A percentile compares a stretch with the other conserved stretches of the same genome.
Evolutionary conservation across 2,113 vertebrate genomes (phyloP).

Genomic region (Ptilonorhynchus violaceus): DNA sequence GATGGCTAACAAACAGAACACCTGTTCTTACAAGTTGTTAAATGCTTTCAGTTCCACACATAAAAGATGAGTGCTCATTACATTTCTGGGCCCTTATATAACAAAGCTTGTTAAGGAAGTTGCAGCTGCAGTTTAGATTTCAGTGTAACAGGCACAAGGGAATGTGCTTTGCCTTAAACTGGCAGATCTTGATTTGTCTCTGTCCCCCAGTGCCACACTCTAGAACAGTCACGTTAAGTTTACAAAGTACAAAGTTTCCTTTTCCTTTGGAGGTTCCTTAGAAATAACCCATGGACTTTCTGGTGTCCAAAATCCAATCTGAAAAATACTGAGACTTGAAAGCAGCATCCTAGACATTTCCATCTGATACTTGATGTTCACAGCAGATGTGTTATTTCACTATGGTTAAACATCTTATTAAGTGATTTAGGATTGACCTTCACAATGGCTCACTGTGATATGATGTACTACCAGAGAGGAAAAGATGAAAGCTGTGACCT

Average conservation of each 20-base stretch:
- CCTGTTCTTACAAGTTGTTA: neutral
- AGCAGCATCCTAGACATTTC: neutral
- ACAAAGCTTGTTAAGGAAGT: neutral
- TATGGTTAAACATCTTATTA: neutral
- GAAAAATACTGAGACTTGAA: neutral
- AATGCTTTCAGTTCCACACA: neutral
- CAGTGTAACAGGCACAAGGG: neutral
- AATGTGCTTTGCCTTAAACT: neutral
- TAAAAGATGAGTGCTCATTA: neutral
- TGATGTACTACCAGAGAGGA: neutral
- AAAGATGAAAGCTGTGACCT: neutral
- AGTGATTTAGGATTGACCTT: neutral
- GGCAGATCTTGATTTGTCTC: neutral
- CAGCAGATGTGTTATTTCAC: neutral
- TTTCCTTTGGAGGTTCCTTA: neutral
- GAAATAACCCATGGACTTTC: neutral
- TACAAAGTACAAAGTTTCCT: neutral
- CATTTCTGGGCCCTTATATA: neutral
- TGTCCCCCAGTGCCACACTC: neutral
- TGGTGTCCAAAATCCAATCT: neutral
- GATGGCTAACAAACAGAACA: neutral
- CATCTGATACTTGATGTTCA: neutral
- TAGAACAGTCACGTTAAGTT: neutral
- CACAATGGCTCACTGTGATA: accelerated
- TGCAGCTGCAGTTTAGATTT: neutral